Evolutionary conservation across 2,113 vertebrate genomes (phyloP).

Genomic region (Poeciliopsis occidentalis): DNA sequence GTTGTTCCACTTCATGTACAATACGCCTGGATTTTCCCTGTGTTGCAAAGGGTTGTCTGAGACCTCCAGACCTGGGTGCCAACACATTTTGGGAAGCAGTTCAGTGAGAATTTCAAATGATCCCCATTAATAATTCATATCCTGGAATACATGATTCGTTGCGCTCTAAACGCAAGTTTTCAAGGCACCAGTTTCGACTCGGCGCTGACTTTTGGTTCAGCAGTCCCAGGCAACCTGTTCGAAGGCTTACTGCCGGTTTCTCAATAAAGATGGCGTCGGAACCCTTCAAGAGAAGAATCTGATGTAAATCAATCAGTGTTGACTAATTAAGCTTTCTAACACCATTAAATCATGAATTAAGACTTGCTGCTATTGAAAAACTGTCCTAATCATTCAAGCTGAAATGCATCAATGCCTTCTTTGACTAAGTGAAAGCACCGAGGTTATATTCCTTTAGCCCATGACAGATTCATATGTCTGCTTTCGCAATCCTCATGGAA

Average conservation of each 20-base stretch:
- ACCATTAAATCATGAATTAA: conserved; percentile 12
- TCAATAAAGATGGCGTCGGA: conserved; percentile 18
- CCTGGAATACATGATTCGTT: conserved; percentile 73
- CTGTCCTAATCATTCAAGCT: conserved; percentile 29
- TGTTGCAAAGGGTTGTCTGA: conserved; percentile 69
- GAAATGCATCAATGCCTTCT: conserved; percentile 56
- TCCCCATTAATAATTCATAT: conserved; percentile 76
- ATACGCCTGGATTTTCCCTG: conserved; percentile 66
- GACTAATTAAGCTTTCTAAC: conserved; percentile 16
- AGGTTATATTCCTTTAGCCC: conserved; percentile 46
- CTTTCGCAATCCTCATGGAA: conserved; percentile 55
- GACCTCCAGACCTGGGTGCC: conserved; percentile 76
- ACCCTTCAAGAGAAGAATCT: conserved; percentile 2
- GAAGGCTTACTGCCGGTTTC: conserved; percentile 15
- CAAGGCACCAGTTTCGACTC: conserved; percentile 62
- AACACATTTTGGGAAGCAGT: conserved; percentile 79
- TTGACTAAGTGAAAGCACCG: conserved; percentile 47
- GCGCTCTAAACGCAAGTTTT: conserved; percentile 69
- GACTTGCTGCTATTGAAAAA: conserved; percentile 12
- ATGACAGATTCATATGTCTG: conserved; percentile 50
- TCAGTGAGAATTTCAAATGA: conserved; percentile 80
- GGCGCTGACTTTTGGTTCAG: conserved; percentile 30
- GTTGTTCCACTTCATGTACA: conserved; percentile 73
- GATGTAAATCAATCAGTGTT: conserved; percentile 4
- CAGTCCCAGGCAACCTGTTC: conserved; percentile 36